These are phyloP conservation scores for Tautogolabrus adspersus DNA, from an alignment of 2,113 vertebrate genomes.

Conservation along the genomic window DNA sequence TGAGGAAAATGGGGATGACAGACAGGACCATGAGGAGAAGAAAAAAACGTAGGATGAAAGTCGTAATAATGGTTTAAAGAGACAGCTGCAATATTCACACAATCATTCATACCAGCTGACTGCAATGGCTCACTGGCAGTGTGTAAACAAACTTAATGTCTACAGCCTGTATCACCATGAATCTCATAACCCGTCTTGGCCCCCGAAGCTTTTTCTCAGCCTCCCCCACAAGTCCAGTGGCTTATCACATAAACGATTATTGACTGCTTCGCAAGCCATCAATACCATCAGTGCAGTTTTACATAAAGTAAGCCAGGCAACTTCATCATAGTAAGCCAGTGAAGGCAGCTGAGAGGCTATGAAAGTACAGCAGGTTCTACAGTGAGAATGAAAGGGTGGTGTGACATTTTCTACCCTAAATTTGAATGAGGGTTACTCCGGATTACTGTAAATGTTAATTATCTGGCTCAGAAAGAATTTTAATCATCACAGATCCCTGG, in stretches of 20 bases:
- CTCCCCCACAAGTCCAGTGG: constrained; percentile 64
- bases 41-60: constrained; percentile 27
- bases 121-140: constrained; percentile 48
- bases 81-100: constrained; percentile 65
- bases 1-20: constrained; percentile 51
- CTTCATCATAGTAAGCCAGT: constrained; percentile 72
- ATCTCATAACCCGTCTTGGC: constrained; percentile 65
- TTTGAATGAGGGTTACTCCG: constrained; percentile 24
- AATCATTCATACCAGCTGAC: constrained; percentile 55
- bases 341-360: constrained; percentile 33
- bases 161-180: constrained; percentile 62
- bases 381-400: constrained; percentile 22
- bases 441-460: constrained; percentile 43
- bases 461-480: constrained; percentile 22
- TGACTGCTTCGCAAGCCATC: constrained; percentile 65
- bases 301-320: constrained; percentile 66
- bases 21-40: constrained; percentile 20
- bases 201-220: constrained; percentile 52
- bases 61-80: constrained; percentile 65
- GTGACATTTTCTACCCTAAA: constrained; percentile 24
- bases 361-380: constrained; percentile 20
- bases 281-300: constrained; percentile 72
- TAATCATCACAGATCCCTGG: constrained; percentile 15
- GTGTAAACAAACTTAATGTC: constrained; percentile 71
- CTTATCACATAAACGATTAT: constrained; percentile 79